Base-by-base conservation (phyloP, 2,888 invertebrate species). In the Torymus tubicola region DNA sequence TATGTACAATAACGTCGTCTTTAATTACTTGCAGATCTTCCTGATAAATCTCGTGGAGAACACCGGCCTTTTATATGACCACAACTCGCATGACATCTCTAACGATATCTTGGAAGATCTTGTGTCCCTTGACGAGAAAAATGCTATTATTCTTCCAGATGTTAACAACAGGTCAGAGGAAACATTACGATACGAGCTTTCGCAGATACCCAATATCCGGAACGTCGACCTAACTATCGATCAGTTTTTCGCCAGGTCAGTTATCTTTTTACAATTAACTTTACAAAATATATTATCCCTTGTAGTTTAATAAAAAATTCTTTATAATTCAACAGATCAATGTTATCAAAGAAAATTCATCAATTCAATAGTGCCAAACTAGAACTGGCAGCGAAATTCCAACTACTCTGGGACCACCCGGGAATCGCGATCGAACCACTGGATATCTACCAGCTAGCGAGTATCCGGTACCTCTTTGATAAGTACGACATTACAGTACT, bases 341-440 rank as follows among this genome's bases (percentile, higher is more conserved):
- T 84, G 55, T 63, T 89, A n/a, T 84, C 82, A 8, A 84, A 76
- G 14, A 77, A 84, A 14, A 84, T 78, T 11, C 81, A 76, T 8
- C 75, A 81, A 18, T 78, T 89, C 57, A 84, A 72, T 31, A 79
- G 75, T 10, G 82, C 85, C 18, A 77, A 84, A n/a, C 70, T 89
- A 16, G 86, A 88, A 78, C 84, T 86, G 16, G 89, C 89, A 12
- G 88, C 87, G 1, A 88, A 84, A 60, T 85, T 86, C n/a, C 86
- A 87, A 50, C 67, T 87, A 13, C 81, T 89, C n/a, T 89, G 89
- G 89, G 86, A 85, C 73, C 84, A 82, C 1, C 85, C 88, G 12
- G 89, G 89, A 11, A 83, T 89, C 14, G 85, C 86, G 5, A 75
- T 89, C 16, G 84, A 86, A 24, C 88, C 89, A n/a, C 78, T 71